Percentiles rank a stretch among this genome's conserved stretches.
Conservation (phyloP, 2,797 vertebrate genomes). For the Simalia tracyae region DNA sequence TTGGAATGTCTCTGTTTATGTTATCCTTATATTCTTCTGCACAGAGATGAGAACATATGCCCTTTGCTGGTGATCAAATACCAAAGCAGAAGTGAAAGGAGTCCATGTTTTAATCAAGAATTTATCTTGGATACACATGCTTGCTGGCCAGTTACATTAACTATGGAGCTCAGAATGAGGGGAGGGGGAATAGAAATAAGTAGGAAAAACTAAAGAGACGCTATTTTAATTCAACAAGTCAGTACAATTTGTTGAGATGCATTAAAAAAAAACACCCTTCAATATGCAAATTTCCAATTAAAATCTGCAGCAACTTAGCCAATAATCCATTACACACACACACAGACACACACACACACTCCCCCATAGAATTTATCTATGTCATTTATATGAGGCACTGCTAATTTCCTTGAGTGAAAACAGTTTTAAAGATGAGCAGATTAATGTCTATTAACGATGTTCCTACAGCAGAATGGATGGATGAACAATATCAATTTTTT, state of each 20-base stretch:
- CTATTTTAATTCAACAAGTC: not conserved
- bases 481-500: not conserved
- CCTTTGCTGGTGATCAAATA: not conserved
- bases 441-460: not conserved
- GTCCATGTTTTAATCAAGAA: slow-evolving; percentile 24
- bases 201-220: slow-evolving; percentile 18
- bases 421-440: not conserved
- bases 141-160: not conserved
- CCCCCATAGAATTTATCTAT: not conserved
- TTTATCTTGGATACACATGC: slow-evolving; percentile 10
- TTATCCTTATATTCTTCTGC: slow-evolving; percentile 49
- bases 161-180: slow-evolving; percentile 24
- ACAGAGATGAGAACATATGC: slow-evolving; percentile 38
- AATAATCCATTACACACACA: not conserved
- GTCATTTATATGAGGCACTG: not conserved
- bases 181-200: slow-evolving; percentile 10
- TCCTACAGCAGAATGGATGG: not conserved
- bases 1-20: slow-evolving; percentile 51
- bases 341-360: not conserved
- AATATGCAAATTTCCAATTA: slow-evolving; percentile 27
- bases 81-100: slow-evolving; percentile 17
- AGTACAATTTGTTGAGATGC: slow-evolving; percentile 27
- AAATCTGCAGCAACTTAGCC: slow-evolving; percentile 28
- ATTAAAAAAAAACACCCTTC: not conserved
- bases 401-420: not conserved